Evolutionary conservation across 2,888 invertebrate species (phyloP).

Genomic region (Brachycybe producta): DNA sequence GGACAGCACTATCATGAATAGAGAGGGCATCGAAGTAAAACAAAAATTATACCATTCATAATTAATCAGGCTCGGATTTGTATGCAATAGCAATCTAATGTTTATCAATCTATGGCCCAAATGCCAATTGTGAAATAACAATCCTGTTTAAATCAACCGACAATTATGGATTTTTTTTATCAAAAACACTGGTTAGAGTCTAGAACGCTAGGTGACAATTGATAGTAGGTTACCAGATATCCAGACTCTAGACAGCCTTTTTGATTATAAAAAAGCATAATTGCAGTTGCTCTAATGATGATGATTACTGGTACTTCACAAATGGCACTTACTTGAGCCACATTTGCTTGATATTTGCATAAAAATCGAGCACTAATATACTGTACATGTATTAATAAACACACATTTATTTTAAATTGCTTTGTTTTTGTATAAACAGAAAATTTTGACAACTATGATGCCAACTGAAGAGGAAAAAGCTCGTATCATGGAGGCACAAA

Average conservation of each 20-base stretch:
- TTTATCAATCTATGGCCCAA: not conserved
- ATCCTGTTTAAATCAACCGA: not conserved
- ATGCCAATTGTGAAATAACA: not conserved
- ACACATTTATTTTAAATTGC: no score
- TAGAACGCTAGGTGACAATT: no score
- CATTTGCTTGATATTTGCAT: no score
- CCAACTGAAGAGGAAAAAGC: conserved; percentile 92
- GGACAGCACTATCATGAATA: conserved; percentile 94
- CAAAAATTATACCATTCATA: conserved; percentile 1
- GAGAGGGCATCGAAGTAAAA: conserved; percentile 82
- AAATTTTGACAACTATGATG: conserved; percentile 85
- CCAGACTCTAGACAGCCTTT: no score
- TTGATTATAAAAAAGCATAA: no score
- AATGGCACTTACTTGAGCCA: no score
- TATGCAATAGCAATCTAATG: not conserved
- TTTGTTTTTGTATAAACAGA: conserved; percentile 40
- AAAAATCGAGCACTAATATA: no score
- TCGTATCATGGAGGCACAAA: conserved; percentile 93
- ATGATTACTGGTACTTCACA: no score
- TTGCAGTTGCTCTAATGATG: no score
- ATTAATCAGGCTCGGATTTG: not conserved
- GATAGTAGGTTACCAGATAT: no score
- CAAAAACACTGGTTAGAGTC: no score
- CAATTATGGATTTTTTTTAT: not conserved
- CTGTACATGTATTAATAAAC: no score